Evolutionary conservation across 2,797 vertebrate species (phyloP).

Genomic region (Rallus crepitans): DNA sequence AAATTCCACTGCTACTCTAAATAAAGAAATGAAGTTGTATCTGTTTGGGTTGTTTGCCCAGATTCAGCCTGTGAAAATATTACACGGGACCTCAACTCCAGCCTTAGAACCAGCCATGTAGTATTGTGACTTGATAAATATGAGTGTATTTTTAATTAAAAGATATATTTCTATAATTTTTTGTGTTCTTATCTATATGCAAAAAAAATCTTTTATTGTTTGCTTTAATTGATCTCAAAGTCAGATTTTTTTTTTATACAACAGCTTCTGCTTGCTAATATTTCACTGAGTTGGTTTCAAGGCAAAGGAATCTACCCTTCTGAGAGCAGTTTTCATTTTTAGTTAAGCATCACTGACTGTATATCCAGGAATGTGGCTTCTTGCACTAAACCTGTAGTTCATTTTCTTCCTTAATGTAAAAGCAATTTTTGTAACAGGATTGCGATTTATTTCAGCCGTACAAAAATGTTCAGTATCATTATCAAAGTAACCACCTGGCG

Average conservation of each 20-base stretch:
- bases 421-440: background rate
- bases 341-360: background rate
- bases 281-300: background rate
- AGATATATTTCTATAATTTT: background rate
- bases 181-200: background rate
- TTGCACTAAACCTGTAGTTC: background rate
- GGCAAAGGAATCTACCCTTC: background rate
- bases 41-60: background rate
- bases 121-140: background rate
- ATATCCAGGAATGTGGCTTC: background rate
- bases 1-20: background rate
- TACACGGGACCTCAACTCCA: too few relatives aligned
- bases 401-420: background rate
- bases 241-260: background rate
- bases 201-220: background rate
- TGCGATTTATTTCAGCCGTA: background rate
- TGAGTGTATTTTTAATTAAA: background rate
- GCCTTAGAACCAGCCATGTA: background rate
- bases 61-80: background rate
- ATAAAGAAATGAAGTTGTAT: background rate
- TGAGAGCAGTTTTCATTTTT: background rate
- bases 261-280: background rate
- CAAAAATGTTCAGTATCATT: conserved; percentile 18
- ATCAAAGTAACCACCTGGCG: conserved; percentile 59
- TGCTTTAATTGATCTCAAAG: conserved; percentile 13